Conservation (phyloP, 2,797 vertebrate species). For the Carcharodon carcharias region DNA sequence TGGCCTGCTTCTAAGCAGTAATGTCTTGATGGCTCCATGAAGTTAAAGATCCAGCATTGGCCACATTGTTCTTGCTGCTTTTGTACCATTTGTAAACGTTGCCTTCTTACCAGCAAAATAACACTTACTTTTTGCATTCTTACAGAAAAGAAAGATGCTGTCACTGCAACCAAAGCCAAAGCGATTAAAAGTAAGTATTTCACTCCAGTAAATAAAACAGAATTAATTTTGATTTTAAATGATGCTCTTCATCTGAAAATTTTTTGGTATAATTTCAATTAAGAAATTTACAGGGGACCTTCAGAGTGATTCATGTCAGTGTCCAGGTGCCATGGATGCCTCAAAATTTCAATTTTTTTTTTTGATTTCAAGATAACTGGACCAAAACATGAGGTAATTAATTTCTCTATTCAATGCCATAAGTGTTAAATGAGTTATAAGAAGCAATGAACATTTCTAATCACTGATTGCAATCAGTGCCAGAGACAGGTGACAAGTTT, state of each 20-base stretch:
- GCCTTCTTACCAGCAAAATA: not conserved
- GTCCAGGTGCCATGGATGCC: not conserved
- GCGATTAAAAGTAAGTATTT: conserved; percentile 15
- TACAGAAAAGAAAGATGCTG: conserved; percentile 18
- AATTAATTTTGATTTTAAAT: conserved; percentile 25
- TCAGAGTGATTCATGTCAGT: conserved; percentile 11
- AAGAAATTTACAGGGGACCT: not conserved
- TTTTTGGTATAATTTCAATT: not conserved
- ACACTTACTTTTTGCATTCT: not conserved
- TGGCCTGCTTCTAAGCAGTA: too few species aligned
- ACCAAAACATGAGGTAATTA: conserved; percentile 10
- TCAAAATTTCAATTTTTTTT: not conserved
- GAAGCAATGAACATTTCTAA: not conserved
- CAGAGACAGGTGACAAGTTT: not conserved
- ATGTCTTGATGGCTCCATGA: too few species aligned
- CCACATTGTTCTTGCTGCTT: not conserved
- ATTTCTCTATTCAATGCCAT: not conserved
- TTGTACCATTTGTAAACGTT: not conserved
- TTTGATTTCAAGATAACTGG: not conserved
- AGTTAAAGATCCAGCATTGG: too few species aligned
- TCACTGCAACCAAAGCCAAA: not conserved
- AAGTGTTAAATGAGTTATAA: not conserved
- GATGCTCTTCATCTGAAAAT: not conserved
- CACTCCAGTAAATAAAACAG: not conserved
- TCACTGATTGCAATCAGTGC: not conserved